Conservation (phyloP, 2,888 invertebrate genomes). For the Lordiphosa andalusiaca region DNA sequence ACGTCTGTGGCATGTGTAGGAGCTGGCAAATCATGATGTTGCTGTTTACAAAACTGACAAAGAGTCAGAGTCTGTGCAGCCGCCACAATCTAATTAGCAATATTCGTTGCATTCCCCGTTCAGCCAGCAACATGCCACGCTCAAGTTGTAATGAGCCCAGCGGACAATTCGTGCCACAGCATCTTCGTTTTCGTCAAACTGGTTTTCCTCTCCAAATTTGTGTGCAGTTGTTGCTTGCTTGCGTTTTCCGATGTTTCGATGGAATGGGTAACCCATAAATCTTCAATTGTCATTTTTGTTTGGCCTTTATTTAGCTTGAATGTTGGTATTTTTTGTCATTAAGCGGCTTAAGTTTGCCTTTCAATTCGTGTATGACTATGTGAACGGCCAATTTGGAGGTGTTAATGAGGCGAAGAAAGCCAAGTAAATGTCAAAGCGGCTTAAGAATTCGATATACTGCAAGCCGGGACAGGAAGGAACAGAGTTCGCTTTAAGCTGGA, state of each 20-base stretch:
- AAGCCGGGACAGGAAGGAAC: too few species aligned
- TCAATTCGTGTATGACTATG: too few species aligned
- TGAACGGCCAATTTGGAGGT: too few species aligned
- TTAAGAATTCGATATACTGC: too few species aligned
- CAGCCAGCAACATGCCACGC: slow-evolving; percentile 45
- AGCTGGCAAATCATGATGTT: slow-evolving; percentile 39
- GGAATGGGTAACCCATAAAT: slow-evolving; percentile 27
- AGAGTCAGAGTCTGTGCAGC: slow-evolving; percentile 9
- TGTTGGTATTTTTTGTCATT: slow-evolving; percentile 2
- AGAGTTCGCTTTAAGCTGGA: too few species aligned
- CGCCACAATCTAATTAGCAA: slow-evolving; percentile 60
- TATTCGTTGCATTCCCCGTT: slow-evolving; percentile 44
- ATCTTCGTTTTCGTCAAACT: slow-evolving; percentile 14
- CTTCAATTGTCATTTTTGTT: slow-evolving; percentile 58
- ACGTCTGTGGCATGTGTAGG: slow-evolving; percentile 49
- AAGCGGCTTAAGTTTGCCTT: slow-evolving; percentile 16
- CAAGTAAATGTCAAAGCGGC: too few species aligned
- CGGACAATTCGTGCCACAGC: slow-evolving; percentile 53
- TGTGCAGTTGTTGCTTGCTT: slow-evolving; percentile 17
- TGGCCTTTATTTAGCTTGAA: slow-evolving; percentile 56
- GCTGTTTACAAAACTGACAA: slow-evolving; percentile 30
- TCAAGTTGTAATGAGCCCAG: slow-evolving; percentile 59
- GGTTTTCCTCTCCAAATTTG: slow-evolving; percentile 24
- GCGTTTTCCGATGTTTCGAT: too few species aligned
- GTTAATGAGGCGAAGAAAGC: too few species aligned